Base-by-base conservation (phyloP, 1,140 invertebrate genomes). In the Zaprionus lachaisei region DNA sequence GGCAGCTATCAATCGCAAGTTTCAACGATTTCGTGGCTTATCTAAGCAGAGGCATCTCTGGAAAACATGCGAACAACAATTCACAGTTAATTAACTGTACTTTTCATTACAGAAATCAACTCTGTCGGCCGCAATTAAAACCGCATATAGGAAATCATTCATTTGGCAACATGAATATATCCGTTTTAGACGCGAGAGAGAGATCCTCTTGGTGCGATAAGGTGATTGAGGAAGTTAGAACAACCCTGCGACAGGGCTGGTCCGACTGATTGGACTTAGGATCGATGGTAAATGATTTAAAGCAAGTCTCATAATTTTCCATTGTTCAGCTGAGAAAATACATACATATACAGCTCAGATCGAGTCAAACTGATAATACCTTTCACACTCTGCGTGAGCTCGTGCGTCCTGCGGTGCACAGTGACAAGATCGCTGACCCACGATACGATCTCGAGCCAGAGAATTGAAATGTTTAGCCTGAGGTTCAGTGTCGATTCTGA, bases 261-360 rank as follows among this genome's bases (percentile, higher is more conserved):
- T 55, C 34, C 26, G 47, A 55, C 31, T 38, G 37, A 47, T 57
- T 64, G 69, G 77, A 47, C 66, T 74, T 62, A 70, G 72, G 63
- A 62, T 58, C 17, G 34, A 58, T 78, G 61, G 69, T 85, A 89
- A 90, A 89, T 89, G 85, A 90, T 89, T 89, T 89, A 90, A 89
- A 89, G 62, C 79, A 89, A 89, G 85, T 72, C 81, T 89, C 85
- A 89, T 89, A 89, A 89, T 90, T 85, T 85, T 73, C 79, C 86
- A 89, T 89, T 89, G 85, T 89, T 85, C 84, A 55, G 84, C 67
- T 69, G 60, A 82, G 81, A 90, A 85, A 85, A 74, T 79, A 90
- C 81, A 74, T 79, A 90, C 81, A 77, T 68, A 60, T 34, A 60
- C 64, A 70, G 20, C 34, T 55, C 24, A 62, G 85, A 90, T 89